Conservation (phyloP, 2,113 vertebrate species). For the Tragelaphus scriptus region DNA sequence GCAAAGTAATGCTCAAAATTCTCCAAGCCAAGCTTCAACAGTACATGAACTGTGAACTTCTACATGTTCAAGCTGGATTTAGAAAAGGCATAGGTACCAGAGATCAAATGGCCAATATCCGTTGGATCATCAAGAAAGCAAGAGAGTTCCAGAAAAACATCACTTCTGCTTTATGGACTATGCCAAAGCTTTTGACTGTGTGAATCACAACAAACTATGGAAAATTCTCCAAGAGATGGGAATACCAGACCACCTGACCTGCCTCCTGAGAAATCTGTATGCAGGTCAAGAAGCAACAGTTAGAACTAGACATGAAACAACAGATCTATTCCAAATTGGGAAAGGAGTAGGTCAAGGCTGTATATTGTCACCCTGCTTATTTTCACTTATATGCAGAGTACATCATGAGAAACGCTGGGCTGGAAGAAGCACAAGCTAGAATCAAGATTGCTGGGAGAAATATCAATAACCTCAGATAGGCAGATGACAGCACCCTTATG, state of each 20-base stretch:
- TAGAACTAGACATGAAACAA: background rate
- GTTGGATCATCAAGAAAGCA: background rate
- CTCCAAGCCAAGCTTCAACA: background rate
- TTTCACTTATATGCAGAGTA: background rate
- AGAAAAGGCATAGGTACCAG: background rate
- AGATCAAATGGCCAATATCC: background rate
- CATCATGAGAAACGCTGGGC: background rate
- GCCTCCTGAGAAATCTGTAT: background rate
- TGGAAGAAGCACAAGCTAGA: background rate
- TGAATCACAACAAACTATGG: background rate
- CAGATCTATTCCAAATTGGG: fast-evolving
- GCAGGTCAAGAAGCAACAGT: background rate
- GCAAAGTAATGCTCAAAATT: background rate
- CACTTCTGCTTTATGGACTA: background rate
- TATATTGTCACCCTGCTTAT: background rate
- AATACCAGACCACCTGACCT: background rate
- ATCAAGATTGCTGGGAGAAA: background rate
- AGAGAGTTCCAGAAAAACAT: background rate
- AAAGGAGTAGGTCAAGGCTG: background rate
- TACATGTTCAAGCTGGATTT: background rate
- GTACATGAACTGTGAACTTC: background rate
- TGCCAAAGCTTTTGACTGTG: background rate
- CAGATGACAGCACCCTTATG: background rate
- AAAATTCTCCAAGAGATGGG: background rate
- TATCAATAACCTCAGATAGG: background rate